phyloP scores from a whole-genome alignment of 2,888 invertebrate species.

The Notodonta dromedarius region DNA sequence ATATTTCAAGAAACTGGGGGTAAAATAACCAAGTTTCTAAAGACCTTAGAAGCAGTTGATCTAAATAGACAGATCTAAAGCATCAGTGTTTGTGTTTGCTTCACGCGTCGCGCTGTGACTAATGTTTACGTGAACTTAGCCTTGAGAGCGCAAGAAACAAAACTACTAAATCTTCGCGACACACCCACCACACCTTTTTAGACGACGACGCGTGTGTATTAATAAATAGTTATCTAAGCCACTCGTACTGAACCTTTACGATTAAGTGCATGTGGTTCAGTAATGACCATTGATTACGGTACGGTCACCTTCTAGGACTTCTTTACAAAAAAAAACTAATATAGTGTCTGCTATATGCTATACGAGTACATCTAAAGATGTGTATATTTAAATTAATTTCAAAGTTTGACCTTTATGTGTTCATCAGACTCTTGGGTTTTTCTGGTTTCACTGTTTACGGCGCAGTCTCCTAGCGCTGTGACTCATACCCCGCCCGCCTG shows the following conservation, averaged over 20 bases:
- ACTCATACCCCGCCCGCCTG: constrained; percentile 57
- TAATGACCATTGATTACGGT: neutral
- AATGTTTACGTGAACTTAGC: constrained; percentile 36
- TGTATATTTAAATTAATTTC: neutral
- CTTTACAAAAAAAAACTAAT: neutral
- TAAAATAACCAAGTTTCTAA: no score
- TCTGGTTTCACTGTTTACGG: constrained; percentile 8
- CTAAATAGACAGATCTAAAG: neutral
- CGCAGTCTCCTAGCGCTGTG: constrained; percentile 26
- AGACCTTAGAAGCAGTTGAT: neutral
- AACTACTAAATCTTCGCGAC: constrained; percentile 29
- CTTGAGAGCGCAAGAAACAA: constrained; percentile 27
- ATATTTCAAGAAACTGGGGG: no score
- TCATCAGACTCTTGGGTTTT: neutral
- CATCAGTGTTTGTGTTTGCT: neutral
- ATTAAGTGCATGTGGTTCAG: neutral
- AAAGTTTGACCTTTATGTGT: neutral
- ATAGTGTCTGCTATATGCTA: neutral
- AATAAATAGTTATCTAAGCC: constrained; percentile 21
- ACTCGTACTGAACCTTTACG: neutral
- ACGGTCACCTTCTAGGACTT: neutral
- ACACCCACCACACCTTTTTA: constrained; percentile 37
- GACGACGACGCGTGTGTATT: constrained; percentile 27
- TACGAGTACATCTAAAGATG: neutral
- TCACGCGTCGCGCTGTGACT: constrained; percentile 9